Percentiles rank a stretch among this genome's conserved stretches.
phyloP scores from a whole-genome alignment of 2,797 vertebrate species.

The Pangasius mekongensis region DNA sequence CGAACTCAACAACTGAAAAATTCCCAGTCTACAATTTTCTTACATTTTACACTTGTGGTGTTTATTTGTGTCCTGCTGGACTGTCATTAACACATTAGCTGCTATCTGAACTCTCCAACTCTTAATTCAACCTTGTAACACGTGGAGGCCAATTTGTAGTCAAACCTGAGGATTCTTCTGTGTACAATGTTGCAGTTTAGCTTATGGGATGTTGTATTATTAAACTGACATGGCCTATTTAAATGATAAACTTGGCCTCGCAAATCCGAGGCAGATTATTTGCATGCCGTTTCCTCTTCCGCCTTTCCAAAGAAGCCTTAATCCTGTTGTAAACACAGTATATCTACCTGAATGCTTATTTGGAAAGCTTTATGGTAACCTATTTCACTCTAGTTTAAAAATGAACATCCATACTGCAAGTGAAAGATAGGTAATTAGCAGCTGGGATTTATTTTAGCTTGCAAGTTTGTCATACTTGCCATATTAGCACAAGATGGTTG shows the following conservation, averaged over 20 bases:
- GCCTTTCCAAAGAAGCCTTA: constrained; percentile 9
- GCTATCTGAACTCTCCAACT: neutral
- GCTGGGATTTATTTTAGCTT: neutral
- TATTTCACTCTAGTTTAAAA: neutral
- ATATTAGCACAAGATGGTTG: neutral
- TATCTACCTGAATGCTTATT: neutral
- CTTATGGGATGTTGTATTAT: constrained; percentile 3
- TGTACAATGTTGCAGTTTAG: neutral
- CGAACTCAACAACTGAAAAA: neutral
- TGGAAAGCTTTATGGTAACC: neutral
- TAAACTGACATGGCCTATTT: constrained; percentile 14
- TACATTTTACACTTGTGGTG: neutral
- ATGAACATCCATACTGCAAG: neutral
- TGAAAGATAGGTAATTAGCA: neutral
- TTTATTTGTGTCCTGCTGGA: neutral
- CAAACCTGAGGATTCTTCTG: neutral
- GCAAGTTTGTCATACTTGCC: neutral
- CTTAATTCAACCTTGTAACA: neutral
- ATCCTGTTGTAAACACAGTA: neutral
- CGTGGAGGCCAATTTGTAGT: neutral
- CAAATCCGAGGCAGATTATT: constrained; percentile 40
- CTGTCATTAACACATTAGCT: neutral
- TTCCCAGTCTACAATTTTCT: neutral
- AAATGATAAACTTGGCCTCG: constrained; percentile 22
- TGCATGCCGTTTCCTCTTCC: constrained; percentile 46